phyloP scores from a whole-genome alignment of 2,797 vertebrate species.

The Chelon auratus region DNA sequence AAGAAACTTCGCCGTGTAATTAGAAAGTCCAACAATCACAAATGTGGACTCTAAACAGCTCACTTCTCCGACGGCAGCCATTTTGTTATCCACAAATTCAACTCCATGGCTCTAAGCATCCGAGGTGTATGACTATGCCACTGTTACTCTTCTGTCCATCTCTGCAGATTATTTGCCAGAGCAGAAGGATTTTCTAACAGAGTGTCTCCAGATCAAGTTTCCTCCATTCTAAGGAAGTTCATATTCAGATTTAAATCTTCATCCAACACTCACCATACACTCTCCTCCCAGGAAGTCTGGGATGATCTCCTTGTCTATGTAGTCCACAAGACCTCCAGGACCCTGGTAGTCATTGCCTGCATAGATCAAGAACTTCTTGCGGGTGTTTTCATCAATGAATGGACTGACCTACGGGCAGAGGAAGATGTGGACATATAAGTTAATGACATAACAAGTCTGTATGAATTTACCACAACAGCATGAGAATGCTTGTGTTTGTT shows the following conservation, averaged over 20 bases:
- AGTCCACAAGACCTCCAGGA: constrained; percentile 95
- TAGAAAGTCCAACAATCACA: no score
- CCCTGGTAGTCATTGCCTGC: constrained; percentile 99
- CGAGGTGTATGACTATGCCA: no score
- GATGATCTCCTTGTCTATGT: constrained; percentile 98
- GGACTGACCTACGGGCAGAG: constrained; percentile 91
- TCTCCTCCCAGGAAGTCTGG: constrained; percentile 98
- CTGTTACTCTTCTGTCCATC: no score
- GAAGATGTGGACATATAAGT: not conserved
- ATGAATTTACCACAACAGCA: not conserved
- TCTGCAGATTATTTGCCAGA: no score
- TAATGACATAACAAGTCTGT: not conserved
- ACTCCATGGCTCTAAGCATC: no score
- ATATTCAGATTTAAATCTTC: not conserved
- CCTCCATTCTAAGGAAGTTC: constrained; percentile 2
- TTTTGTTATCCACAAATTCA: no score
- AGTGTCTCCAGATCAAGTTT: no score
- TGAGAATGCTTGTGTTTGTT: no score
- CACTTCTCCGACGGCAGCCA: no score
- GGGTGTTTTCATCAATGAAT: constrained; percentile 98
- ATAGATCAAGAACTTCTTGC: constrained; percentile 98
- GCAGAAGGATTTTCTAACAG: no score
- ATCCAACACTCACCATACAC: constrained; percentile 89
- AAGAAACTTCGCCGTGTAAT: no score
- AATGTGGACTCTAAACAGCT: no score